Percentiles rank a stretch among this genome's conserved stretches.
Conservation (phyloP, 2,113 vertebrate species). For the Micronisus gabar region DNA sequence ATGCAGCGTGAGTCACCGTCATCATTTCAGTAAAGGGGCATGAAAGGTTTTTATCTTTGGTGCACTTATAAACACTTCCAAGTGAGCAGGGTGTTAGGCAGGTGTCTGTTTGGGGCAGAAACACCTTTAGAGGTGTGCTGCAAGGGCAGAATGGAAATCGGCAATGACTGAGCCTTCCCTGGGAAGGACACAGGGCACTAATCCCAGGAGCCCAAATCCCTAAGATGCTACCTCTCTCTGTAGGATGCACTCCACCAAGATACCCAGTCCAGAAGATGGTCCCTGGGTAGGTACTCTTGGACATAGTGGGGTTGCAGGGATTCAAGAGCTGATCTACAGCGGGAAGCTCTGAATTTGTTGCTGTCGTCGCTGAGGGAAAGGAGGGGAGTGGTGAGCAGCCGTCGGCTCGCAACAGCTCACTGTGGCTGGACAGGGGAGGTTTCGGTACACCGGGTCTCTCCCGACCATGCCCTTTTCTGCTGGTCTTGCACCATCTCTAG, state of each 20-base stretch:
- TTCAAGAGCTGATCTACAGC: neutral
- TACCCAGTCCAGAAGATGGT: neutral
- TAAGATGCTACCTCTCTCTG: accelerated
- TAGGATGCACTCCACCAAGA: neutral
- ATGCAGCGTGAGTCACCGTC: neutral
- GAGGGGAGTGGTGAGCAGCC: neutral
- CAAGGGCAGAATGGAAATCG: too few species aligned
- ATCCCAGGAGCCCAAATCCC: neutral
- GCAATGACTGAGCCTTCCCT: neutral
- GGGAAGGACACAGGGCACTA: too few species aligned
- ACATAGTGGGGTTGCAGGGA: accelerated
- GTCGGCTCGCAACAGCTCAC: too few species aligned
- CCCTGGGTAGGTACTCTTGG: neutral
- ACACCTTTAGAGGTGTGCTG: neutral
- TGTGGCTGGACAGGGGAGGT: neutral
- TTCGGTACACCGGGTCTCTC: accelerated
- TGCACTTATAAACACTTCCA: accelerated
- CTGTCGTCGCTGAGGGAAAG: neutral
- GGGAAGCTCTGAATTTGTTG: neutral
- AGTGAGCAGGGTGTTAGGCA: neutral
- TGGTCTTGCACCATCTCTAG: neutral
- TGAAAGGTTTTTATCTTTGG: neutral
- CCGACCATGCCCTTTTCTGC: accelerated
- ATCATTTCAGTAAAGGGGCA: neutral
- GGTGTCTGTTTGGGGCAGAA: neutral